Percentiles rank a stretch among this genome's conserved stretches.
These are phyloP conservation scores for Drepana arcuata DNA, from an alignment of 1,140 invertebrate species.

Conservation along the genomic window DNA sequence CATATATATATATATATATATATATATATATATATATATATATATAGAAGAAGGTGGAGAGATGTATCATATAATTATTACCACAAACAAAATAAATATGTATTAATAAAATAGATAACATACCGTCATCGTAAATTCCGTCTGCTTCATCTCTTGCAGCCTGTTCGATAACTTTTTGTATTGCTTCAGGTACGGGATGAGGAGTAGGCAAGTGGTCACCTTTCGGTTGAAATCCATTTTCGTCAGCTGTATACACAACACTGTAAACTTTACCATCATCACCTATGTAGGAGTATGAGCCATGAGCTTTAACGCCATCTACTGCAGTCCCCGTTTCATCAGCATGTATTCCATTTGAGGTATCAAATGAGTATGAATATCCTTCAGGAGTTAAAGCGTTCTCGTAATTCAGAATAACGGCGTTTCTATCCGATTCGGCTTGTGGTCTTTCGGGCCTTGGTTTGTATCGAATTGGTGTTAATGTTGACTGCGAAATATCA, in stretches of 20 bases:
- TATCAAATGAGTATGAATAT: conserved; percentile 74
- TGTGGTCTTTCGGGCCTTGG: conserved; percentile 32
- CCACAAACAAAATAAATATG: too few species aligned
- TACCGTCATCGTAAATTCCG: conserved; percentile 47
- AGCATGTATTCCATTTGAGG: conserved; percentile 75
- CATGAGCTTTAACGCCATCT: conserved; percentile 63
- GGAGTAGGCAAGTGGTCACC: conserved; percentile 88
- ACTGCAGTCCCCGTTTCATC: conserved; percentile 70
- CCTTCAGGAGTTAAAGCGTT: conserved; percentile 71
- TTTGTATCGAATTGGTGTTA: too few species aligned
- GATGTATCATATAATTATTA: too few species aligned
- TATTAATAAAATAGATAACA: conserved; percentile 18
- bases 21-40: too few species aligned
- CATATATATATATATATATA: too few species aligned
- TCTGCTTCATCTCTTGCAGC: conserved; percentile 29
- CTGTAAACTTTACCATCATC: conserved; percentile 75
- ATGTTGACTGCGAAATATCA: too few species aligned
- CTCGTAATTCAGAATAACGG: conserved; percentile 38
- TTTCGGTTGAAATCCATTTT: conserved; percentile 72
- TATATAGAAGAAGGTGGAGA: too few species aligned
- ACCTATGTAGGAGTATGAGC: conserved; percentile 75
- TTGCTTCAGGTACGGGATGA: conserved; percentile 67
- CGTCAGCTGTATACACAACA: conserved; percentile 79
- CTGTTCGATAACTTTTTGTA: conserved; percentile 68
- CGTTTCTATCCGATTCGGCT: conserved; percentile 36